phyloP scores from a whole-genome alignment of 1,140 invertebrate species.

The Drosophila takahashii region DNA sequence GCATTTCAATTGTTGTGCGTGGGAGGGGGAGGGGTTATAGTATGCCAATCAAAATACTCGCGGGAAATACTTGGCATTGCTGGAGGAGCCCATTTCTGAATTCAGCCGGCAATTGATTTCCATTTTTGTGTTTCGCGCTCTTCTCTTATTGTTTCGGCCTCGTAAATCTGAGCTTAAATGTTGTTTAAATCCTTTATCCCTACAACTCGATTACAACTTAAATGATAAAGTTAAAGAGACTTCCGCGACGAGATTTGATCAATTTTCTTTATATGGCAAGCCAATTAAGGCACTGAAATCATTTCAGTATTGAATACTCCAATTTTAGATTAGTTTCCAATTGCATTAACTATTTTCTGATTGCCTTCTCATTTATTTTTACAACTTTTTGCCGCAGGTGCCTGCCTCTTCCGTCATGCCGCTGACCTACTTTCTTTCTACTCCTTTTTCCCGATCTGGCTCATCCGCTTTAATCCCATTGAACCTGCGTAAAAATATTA shows the following conservation, averaged over 20 bases:
- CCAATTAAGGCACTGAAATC: slow-evolving; percentile 4
- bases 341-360: slow-evolving; percentile 34
- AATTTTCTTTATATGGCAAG: not conserved
- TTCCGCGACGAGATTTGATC: not conserved
- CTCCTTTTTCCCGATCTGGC: slow-evolving; percentile 18
- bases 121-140: slow-evolving; percentile 43
- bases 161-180: slow-evolving; percentile 52
- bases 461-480: slow-evolving; percentile 44
- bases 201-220: slow-evolving; percentile 20
- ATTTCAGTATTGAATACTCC: slow-evolving; percentile 21
- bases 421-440: slow-evolving; percentile 25
- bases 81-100: slow-evolving; percentile 48
- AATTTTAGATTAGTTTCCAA: slow-evolving; percentile 32
- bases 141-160: slow-evolving; percentile 10
- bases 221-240: not conserved
- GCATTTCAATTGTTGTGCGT: slow-evolving; percentile 74
- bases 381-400: not conserved
- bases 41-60: slow-evolving; percentile 79
- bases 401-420: not conserved
- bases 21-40: slow-evolving; percentile 28
- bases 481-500: slow-evolving; percentile 53
- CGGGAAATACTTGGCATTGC: slow-evolving; percentile 76
- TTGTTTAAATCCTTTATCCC: slow-evolving; percentile 20
- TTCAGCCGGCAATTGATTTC: slow-evolving; percentile 71
- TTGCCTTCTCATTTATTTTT: slow-evolving; percentile 12